A percentile compares a stretch with the other conserved stretches of the same genome.
Conservation (phyloP, 2,113 vertebrate species). For the Lagenorhynchus albirostris region DNA sequence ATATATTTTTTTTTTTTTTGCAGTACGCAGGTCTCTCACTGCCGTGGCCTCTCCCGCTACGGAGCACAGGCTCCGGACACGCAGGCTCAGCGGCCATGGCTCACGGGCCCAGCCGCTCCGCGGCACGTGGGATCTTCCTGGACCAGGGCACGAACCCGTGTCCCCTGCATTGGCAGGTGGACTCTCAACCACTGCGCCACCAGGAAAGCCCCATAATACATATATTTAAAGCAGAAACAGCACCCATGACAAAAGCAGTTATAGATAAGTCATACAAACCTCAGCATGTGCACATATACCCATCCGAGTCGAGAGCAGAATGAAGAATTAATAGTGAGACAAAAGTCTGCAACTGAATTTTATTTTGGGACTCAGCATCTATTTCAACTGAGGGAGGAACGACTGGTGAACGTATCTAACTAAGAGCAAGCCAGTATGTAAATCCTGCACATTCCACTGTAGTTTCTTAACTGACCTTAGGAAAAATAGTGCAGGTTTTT, state of each 20-base stretch:
- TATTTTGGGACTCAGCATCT: neutral
- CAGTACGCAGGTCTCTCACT: no score
- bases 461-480: neutral
- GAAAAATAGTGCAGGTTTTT: constrained; percentile 13
- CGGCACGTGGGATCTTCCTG: no score
- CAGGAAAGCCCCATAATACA: neutral
- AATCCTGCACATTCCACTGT: neutral
- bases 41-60: fast-evolving
- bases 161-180: no score
- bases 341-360: constrained; percentile 4
- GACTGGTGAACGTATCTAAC: neutral
- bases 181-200: no score
- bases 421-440: constrained; percentile 30
- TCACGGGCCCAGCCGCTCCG: no score
- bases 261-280: neutral
- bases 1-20: no score
- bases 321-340: neutral
- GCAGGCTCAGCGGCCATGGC: no score
- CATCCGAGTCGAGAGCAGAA: neutral
- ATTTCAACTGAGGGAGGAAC: neutral
- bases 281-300: neutral
- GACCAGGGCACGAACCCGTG: no score
- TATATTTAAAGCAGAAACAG: neutral
- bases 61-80: no score
- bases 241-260: neutral